Conservation (phyloP, 2,113 vertebrate species). For the Parus major region DNA sequence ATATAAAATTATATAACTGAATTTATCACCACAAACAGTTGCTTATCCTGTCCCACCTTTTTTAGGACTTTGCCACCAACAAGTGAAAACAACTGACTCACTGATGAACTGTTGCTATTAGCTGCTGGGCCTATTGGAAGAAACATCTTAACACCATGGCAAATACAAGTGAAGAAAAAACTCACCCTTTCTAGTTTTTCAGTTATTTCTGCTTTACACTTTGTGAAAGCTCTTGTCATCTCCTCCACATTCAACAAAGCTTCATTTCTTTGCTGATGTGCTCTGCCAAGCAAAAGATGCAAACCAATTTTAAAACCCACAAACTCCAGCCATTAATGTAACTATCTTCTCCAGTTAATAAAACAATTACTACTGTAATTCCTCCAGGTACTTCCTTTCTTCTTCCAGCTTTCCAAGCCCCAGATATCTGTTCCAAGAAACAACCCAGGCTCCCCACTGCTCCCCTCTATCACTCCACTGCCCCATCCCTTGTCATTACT, state of each 20-base stretch:
- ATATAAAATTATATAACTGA: not conserved
- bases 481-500: not conserved
- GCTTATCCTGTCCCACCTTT: not conserved
- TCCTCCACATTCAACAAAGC: conserved; percentile 86
- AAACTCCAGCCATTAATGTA: not conserved
- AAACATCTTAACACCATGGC: not conserved
- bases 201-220: conserved; percentile 82
- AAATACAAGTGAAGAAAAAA: not conserved
- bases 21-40: not conserved
- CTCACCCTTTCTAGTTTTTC: conserved; percentile 84
- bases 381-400: not conserved
- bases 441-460: not conserved
- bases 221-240: conserved; percentile 85
- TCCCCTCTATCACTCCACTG: not conserved
- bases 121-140: not conserved
- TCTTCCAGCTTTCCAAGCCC: not conserved
- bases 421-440: not conserved
- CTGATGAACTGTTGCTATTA: not conserved
- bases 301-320: not conserved
- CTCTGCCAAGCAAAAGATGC: conserved; percentile 72
- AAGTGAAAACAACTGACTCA: not conserved
- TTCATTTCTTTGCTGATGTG: conserved; percentile 91
- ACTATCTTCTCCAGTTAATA: not conserved
- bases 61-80: not conserved
- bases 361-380: not conserved